phyloP scores from a whole-genome alignment of 2,113 vertebrate species.

The Psettodes erumei region DNA sequence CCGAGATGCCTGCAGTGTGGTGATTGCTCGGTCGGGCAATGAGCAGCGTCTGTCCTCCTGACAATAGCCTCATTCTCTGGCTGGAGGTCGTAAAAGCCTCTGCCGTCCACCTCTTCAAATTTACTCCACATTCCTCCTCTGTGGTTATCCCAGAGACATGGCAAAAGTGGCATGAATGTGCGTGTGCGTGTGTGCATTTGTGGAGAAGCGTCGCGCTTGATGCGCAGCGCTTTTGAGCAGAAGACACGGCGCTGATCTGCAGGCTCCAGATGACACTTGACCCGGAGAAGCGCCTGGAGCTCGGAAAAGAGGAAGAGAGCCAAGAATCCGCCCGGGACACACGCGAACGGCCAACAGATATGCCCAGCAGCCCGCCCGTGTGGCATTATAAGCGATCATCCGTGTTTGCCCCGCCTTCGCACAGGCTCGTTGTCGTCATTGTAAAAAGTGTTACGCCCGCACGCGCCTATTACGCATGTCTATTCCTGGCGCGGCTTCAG shows the following conservation, averaged over 20 bases:
- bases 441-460: slow-evolving; percentile 13
- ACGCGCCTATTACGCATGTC: no score
- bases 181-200: slow-evolving; percentile 7
- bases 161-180: slow-evolving; percentile 36
- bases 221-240: slow-evolving; percentile 19
- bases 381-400: slow-evolving; percentile 24
- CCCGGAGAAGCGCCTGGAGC: slow-evolving; percentile 28
- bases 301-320: slow-evolving; percentile 26
- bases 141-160: slow-evolving; percentile 39
- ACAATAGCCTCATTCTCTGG: slow-evolving; percentile 73
- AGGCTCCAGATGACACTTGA: slow-evolving; percentile 41
- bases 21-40: slow-evolving; percentile 24
- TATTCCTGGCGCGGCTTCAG: slow-evolving; percentile 46
- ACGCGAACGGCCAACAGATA: slow-evolving; percentile 19
- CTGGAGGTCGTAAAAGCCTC: slow-evolving; percentile 49
- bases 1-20: slow-evolving; percentile 10
- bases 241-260: slow-evolving; percentile 12
- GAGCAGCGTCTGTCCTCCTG: slow-evolving; percentile 31
- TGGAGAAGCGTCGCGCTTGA: background rate
- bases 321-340: slow-evolving; percentile 11
- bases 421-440: slow-evolving; percentile 24
- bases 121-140: slow-evolving; percentile 56
- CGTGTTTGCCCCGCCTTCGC: slow-evolving; percentile 1
- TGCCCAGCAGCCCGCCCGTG: slow-evolving; percentile 9
- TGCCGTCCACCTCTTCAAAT: slow-evolving; percentile 59